phyloP scores from a whole-genome alignment of 2,888 invertebrate genomes.

The Ditylenchus weischeri region DNA sequence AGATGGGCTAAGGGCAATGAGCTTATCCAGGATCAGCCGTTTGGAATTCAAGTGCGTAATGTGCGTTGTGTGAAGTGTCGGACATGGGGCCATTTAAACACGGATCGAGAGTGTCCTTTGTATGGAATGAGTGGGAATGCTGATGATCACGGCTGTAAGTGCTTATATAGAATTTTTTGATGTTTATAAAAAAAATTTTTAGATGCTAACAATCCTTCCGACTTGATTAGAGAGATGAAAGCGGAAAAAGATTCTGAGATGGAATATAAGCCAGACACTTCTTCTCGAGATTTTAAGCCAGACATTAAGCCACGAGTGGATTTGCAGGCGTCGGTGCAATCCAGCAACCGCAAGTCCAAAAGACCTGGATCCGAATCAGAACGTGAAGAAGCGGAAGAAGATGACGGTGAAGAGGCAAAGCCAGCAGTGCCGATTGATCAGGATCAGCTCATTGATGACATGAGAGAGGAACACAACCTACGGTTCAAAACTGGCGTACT shows the following conservation, averaged over 20 bases:
- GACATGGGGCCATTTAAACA: slow-evolving; percentile 98
- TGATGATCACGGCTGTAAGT: slow-evolving; percentile 57
- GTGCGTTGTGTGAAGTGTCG: slow-evolving; percentile 97
- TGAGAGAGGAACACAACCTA: slow-evolving; percentile 58
- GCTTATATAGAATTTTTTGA: not conserved
- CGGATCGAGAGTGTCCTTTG: slow-evolving; percentile 91
- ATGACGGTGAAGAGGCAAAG: slow-evolving; percentile 42
- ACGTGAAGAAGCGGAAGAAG: slow-evolving; percentile 24
- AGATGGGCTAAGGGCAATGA: slow-evolving; percentile 94
- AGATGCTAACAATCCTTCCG: slow-evolving; percentile 57
- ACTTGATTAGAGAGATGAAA: slow-evolving; percentile 47
- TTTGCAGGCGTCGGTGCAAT: not conserved
- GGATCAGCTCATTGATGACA: slow-evolving; percentile 47
- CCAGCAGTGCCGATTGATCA: slow-evolving; percentile 34
- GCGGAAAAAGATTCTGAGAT: slow-evolving; percentile 19
- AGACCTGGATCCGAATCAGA: slow-evolving; percentile 14
- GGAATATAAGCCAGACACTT: slow-evolving; percentile 4
- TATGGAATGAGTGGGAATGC: slow-evolving; percentile 65
- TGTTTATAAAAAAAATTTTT: slow-evolving; percentile 22
- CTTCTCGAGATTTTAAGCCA: not conserved
- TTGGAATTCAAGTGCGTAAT: slow-evolving; percentile 75
- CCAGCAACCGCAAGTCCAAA: not conserved
- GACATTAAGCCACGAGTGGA: slow-evolving; percentile 7
- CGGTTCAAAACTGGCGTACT: slow-evolving; percentile 40
- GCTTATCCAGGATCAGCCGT: slow-evolving; percentile 71